Evolutionary conservation across 2,888 invertebrate genomes (phyloP).

Genomic region (Deilephila porcellus): DNA sequence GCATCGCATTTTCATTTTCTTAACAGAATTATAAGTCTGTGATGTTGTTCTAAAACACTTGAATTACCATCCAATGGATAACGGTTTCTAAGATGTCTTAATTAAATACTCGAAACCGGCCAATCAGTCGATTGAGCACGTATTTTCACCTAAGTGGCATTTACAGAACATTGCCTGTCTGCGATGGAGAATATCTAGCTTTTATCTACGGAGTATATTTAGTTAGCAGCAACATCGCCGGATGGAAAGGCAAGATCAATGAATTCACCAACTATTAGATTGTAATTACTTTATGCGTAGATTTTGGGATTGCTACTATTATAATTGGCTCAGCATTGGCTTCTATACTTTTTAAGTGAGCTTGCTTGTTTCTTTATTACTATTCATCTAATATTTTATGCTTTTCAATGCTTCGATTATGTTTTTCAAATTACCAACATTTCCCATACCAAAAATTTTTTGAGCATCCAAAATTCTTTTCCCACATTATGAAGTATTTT

Average conservation of each 20-base stretch:
- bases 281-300: neutral
- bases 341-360: no score
- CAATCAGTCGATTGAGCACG: constrained; percentile 50
- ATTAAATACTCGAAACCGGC: constrained; percentile 35
- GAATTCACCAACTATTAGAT: neutral
- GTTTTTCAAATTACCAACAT: neutral
- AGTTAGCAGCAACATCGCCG: constrained; percentile 19
- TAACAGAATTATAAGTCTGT: neutral
- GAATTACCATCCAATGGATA: constrained; percentile 19
- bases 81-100: constrained; percentile 29
- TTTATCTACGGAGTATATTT: constrained; percentile 37
- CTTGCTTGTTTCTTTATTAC: no score
- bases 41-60: neutral
- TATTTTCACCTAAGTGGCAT: constrained; percentile 56
- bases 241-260: constrained; percentile 12
- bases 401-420: no score
- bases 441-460: constrained; percentile 22
- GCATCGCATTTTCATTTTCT: neutral
- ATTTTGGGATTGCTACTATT: neutral
- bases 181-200: constrained; percentile 43
- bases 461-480: constrained; percentile 43
- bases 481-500: constrained; percentile 46
- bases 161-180: constrained; percentile 70
- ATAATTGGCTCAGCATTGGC: neutral
- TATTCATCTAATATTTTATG: neutral